A percentile compares a stretch with the other conserved stretches of the same genome.
Conservation (phyloP, 1,140 invertebrate genomes). For the Megalopta genalis region DNA sequence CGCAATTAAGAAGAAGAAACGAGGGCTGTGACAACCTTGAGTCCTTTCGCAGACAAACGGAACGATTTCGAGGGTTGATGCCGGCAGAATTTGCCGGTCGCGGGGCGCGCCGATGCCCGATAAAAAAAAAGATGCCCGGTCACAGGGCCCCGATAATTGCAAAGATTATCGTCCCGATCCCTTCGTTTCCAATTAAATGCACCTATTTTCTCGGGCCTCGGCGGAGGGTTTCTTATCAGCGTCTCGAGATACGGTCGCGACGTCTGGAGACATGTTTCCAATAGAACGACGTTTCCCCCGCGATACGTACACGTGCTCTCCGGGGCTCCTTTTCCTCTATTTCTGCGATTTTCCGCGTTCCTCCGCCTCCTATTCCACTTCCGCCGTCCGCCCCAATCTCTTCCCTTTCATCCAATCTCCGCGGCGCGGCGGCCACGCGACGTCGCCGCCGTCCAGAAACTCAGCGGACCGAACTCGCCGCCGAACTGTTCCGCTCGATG, state of each 20-base stretch:
- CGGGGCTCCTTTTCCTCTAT: neutral
- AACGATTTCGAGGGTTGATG: too few relatives aligned
- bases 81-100: too few relatives aligned
- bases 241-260: slow-evolving; percentile 38
- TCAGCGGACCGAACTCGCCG: neutral
- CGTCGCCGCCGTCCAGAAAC: neutral
- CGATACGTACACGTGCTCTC: slow-evolving; percentile 32
- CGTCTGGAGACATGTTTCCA: slow-evolving; percentile 41
- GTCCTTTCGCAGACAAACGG: too few relatives aligned
- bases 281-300: slow-evolving; percentile 39
- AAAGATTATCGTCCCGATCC: neutral
- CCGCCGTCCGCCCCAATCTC: neutral
- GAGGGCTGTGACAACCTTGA: too few relatives aligned
- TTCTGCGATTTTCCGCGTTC: neutral
- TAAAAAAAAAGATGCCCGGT: neutral
- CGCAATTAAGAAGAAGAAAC: too few relatives aligned
- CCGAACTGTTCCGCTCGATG: neutral
- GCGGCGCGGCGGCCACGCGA: neutral
- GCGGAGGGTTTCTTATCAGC: slow-evolving; percentile 31
- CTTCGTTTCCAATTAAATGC: slow-evolving; percentile 38
- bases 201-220: slow-evolving; percentile 30
- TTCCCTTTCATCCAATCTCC: neutral
- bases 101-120: too few relatives aligned
- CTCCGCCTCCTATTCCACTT: too few relatives aligned
- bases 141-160: neutral